Conservation (phyloP, 2,888 invertebrate species). For the Andricus quercusramuli region DNA sequence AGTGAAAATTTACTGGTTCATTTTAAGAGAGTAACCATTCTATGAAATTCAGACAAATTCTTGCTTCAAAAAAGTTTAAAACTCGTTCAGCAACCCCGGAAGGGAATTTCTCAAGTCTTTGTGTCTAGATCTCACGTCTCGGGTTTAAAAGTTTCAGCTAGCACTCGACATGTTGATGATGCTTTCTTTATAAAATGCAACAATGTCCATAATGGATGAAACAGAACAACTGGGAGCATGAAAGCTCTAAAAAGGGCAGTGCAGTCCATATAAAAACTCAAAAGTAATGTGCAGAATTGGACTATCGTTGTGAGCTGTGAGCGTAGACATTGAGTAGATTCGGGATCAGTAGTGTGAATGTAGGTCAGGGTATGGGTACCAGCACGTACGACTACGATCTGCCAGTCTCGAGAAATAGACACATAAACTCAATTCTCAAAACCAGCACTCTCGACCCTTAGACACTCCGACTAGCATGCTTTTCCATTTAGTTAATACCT, state of each 20-base stretch:
- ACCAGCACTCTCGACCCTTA: not conserved
- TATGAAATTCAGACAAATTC: not conserved
- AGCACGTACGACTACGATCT: constrained; percentile 54
- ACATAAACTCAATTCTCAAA: constrained; percentile 29
- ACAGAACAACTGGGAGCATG: not conserved
- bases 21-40: no score
- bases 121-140: not conserved
- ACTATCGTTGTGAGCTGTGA: constrained; percentile 60
- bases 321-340: constrained; percentile 52
- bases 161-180: not conserved
- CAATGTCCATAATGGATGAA: constrained; percentile 1
- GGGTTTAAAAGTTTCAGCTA: not conserved
- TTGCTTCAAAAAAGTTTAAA: not conserved
- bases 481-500: not conserved
- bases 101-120: not conserved
- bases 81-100: not conserved
- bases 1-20: no score
- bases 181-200: not conserved
- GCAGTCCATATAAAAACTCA: constrained; percentile 28
- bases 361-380: constrained; percentile 71
- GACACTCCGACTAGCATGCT: not conserved
- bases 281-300: constrained; percentile 51
- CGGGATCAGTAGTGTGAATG: constrained; percentile 62
- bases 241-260: constrained; percentile 43
- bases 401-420: constrained; percentile 19